Base-by-base conservation (phyloP, 2,797 vertebrate species). In the Lophius americanus region DNA sequence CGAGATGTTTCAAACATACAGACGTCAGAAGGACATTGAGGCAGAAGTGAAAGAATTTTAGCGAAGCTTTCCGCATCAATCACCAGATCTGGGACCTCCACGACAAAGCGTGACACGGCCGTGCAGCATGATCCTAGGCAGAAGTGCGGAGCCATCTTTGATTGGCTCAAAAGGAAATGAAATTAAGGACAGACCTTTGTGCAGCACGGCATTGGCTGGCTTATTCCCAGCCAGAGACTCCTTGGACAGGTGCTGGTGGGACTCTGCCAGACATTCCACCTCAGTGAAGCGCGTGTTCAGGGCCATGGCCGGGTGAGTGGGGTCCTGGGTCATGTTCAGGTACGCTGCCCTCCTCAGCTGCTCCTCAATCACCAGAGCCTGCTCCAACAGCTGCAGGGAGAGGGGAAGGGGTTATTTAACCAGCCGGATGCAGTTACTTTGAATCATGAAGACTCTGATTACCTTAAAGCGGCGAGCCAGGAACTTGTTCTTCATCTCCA, bases 401-500 rank as follows among this genome's bases (percentile, higher is more conserved):
- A 6, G 10, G 47, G 13, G 23, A 62, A 35, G 36, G 51, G 8
- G 6, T 8, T 3, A 23, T 23, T 23, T 23, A 23, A 23, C 23
- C 23, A 23, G 23, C 23, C 23, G 23, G 23, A 23, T 23, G 32
- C 36, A 0, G 53, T 64, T 51, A 12, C 33, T 60, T 70, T 55
- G 65, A 50, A 54, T 58, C 36, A 51, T 12, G 61, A 44, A 73
- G 43, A 63, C 23, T 23, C 13, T 1, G 55, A 41, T 77, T 78
- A 78, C 98, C 96, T 99, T 99, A 88, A 99, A 99, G 62, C 97
- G 94, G 5, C 97, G 94, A 12, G 97, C 98, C 64, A 99, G 93
- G 89, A 99, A 99, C 88, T 99, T 99, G 91, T 99, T 99, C 89
- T 99, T 99, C 97, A 99, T 99, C 92, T 99, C 98, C 1, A 99